Base-by-base conservation (phyloP, 2,888 invertebrate species). In the Pristionchus maxplancki region DNA sequence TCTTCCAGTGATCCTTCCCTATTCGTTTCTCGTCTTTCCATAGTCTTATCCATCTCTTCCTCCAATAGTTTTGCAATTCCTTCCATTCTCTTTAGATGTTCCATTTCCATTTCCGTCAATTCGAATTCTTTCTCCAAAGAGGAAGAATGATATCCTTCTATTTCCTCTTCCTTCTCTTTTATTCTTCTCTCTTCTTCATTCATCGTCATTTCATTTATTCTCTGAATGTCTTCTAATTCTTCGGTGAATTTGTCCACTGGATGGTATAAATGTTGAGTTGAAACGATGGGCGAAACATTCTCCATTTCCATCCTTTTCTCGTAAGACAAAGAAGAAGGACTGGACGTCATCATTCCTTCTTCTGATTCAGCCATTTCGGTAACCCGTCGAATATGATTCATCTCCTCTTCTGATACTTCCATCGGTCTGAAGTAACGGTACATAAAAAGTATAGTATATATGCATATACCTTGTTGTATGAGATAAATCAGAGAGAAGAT, bases 221-320 rank as follows among this genome's bases (percentile, higher is more conserved):
- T 64, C 28, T 85, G 44, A 53, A 89, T 90, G 31, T 90, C 89
- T 48, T 90, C 90, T n/a, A 90, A 48, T 78, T 92, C 91, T 84
- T 90, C 90, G 34, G 91, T 90, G 13, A 91, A 71, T 50, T 86
- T 87, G 0, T 81, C 64, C 4, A 50, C 67, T 40, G 50, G 34
- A 37, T n/a, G 34, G 78, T n/a, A n/a, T n/a, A n/a, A n/a, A n/a
- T n/a, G n/a, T n/a, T n/a, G n/a, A n/a, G n/a, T n/a, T n/a, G n/a
- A n/a, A n/a, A n/a, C n/a, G n/a, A n/a, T n/a, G n/a, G n/a, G n/a
- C n/a, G 58, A 28, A 37, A n/a, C 13, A 28, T 67, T 58, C 9
- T 58, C 40, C 9, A 82, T 83, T n/a, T 83, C 88, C 11, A n/a
- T n/a, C n/a, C 17, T 40, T 48, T 40, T 74, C 40, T 24, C 13